Evolutionary conservation across 2,797 vertebrate genomes (phyloP), one percentile per base, ranked within the genome.

Genomic region (Pogonophryne albipinna): DNA sequence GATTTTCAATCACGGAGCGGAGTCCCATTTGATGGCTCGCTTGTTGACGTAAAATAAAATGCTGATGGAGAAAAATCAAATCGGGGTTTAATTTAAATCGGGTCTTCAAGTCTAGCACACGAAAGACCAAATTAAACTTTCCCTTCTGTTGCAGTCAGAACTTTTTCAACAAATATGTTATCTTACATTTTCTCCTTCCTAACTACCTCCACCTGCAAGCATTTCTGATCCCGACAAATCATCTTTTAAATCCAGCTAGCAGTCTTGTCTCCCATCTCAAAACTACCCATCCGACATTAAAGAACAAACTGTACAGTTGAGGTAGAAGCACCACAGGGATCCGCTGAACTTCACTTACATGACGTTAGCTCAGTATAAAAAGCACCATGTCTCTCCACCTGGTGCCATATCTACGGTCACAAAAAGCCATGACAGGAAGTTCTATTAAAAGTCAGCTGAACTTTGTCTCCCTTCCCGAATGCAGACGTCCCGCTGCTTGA

Each of bases 401-500:
- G 10, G 16, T 10, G 31, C 50, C 41, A 17, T 9, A 41, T 64
- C 34, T 70, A 12, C 49, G 38, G 11, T 41, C 42, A 59, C 14
- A 11, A 16, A 52, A 34, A 17, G 19, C 15, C 12, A 27, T 42
- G 41, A 34, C 11, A n/a, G 44, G 19, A 72, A 61, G 46, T 42
- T 69, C 20, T 31, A 73, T 75, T 74, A 58, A 74, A 73, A 67
- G 58, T 59, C n/a, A 57, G 57, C 31, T 2, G 4, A 17, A 44
- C 47, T 72, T n/a, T 59, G 44, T 64, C 59, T 83, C 57, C 87
- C 52, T 72, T 41, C 70, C 41, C 10, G 27, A 31, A 67, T 51
- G 65, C 65, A 86, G 56, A 74, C 5, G 75, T 74, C 80, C 78
- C 71, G 88, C 85, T 86, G 85, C 85, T 69, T 82, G 86, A 91